phyloP scores from a whole-genome alignment of 2,797 vertebrate genomes.

The Gallinago solitaria region DNA sequence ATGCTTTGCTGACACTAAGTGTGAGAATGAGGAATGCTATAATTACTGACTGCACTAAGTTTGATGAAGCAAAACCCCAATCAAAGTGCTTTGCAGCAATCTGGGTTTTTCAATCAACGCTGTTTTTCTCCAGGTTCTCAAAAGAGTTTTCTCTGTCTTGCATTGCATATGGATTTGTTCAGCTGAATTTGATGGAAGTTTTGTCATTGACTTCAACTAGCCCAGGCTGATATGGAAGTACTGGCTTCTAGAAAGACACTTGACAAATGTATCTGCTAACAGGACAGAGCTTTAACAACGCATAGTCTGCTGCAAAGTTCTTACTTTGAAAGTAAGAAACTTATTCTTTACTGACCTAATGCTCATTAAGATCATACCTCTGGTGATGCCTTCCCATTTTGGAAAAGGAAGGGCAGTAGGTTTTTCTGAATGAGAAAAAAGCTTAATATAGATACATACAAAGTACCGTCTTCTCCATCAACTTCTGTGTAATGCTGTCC shows the following conservation, averaged over 20 bases:
- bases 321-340: background rate
- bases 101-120: background rate
- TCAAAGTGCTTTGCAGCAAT: background rate
- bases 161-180: background rate
- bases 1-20: background rate
- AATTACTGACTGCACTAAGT: background rate
- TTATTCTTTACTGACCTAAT: background rate
- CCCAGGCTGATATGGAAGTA: background rate
- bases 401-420: background rate
- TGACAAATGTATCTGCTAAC: background rate
- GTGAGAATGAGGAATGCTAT: background rate
- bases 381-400: background rate
- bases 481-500: background rate
- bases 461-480: background rate
- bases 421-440: background rate
- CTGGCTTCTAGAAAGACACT: background rate
- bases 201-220: background rate
- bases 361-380: background rate
- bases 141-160: background rate
- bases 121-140: background rate
- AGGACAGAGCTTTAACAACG: background rate
- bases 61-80: background rate
- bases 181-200: background rate
- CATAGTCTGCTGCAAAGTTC: background rate
- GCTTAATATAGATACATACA: background rate